These are phyloP conservation scores for Machimus rusticus DNA, from an alignment of 2,888 invertebrate genomes.

Conservation along the genomic window DNA sequence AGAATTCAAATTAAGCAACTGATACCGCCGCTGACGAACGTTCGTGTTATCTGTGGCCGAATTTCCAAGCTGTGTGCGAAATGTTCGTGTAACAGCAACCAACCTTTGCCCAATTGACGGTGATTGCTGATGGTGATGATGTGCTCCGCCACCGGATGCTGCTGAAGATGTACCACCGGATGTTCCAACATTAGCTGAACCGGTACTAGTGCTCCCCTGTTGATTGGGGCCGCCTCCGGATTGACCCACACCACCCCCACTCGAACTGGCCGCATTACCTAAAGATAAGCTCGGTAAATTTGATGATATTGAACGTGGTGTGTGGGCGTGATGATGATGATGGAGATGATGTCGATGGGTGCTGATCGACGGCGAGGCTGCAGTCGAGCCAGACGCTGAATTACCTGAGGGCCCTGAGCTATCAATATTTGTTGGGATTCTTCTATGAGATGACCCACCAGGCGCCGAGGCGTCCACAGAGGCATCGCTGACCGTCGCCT, in stretches of 20 bases:
- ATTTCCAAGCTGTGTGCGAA: slow-evolving; percentile 64
- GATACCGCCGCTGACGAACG: slow-evolving; percentile 68
- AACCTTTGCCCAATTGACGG: slow-evolving; percentile 44
- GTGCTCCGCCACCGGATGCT: neutral
- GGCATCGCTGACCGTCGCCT: slow-evolving; percentile 4
- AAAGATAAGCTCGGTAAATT: slow-evolving; percentile 31
- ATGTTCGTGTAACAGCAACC: slow-evolving; percentile 56
- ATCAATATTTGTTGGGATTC: slow-evolving; percentile 28
- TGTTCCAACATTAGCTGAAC: neutral
- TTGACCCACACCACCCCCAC: slow-evolving; percentile 8
- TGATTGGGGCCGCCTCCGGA: neutral
- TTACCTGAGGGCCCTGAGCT: slow-evolving; percentile 10
- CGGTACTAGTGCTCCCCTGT: neutral
- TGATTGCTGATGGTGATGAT: slow-evolving; percentile 12
- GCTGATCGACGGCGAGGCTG: slow-evolving; percentile 5
- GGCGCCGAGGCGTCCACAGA: slow-evolving; percentile 18
- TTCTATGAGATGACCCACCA: slow-evolving; percentile 18
- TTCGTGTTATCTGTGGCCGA: slow-evolving; percentile 58
- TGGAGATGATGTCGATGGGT: slow-evolving; percentile 11
- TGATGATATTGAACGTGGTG: neutral
- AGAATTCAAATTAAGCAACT: slow-evolving; percentile 69
- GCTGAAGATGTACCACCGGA: slow-evolving; percentile 18
- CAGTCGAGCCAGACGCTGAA: neutral
- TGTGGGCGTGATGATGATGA: slow-evolving; percentile 22
- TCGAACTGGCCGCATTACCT: neutral